Evolutionary conservation across 2,113 vertebrate species (phyloP), one percentile per base, ranked within the genome.

Genomic region (Recurvirostra avosetta): DNA sequence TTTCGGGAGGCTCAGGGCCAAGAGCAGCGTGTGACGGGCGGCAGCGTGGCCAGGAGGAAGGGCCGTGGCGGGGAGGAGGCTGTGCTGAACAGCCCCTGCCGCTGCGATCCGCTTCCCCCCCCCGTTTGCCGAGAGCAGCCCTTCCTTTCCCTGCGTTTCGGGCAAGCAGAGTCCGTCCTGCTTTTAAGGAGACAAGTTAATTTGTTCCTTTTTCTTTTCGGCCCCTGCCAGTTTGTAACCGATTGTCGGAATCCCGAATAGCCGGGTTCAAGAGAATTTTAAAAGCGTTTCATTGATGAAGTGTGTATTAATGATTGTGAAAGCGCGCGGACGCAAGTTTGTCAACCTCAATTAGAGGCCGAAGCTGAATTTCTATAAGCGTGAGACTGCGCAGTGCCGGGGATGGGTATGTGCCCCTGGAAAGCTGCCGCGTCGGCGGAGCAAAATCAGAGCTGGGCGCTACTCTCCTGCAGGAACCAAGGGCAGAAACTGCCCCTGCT

Each of bases 311-410:
- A 86, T 5, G 8, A 26, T 26, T n/a, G 76, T 1, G 4, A 41
- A 36, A 70, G 75, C 6, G 5, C 1, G 5, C 70, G 79, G 72
- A 81, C 1, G 4, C 2, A 38, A 73, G 63, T 63, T 80, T 86
- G 93, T 92, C 68, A n/a, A 14, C 89, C 83, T 58, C 86, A 74
- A 15, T 94, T 91, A 86, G 59, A n/a, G 61, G 63, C 72, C 79
- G 81, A 58, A 45, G 55, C 49, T 45, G 79, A 15, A 16, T 79
- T 79, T 65, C n/a, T 29, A 0, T 3, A 1, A 3, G 20, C 4
- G 3, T 19, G 67, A 58, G 67, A 12, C 15, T 0, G 1, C 4
- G 2, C 5, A 1, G 49, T 65, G 62, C 58, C 1, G 3, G 49
- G 38, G 66, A 49, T 30, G 41, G 75, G 13, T 16, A 7, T 3